A percentile compares a stretch with the other conserved stretches of the same genome.
Conservation (phyloP, 1,140 invertebrate genomes). For the Solenopsis invicta region DNA sequence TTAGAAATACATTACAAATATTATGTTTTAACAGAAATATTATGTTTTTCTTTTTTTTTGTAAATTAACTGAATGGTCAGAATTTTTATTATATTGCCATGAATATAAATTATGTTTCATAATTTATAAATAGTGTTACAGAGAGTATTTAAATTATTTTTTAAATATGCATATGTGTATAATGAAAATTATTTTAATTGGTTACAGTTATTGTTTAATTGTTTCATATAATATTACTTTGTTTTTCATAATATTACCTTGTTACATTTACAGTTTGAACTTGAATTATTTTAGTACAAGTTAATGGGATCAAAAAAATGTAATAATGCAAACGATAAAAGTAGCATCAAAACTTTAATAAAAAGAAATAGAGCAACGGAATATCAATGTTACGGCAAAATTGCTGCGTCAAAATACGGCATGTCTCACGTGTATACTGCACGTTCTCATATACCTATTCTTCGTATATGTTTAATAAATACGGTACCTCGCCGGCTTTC, state of each 20-base stretch:
- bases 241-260: not conserved
- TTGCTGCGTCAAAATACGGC: not conserved
- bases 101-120: not conserved
- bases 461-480: constrained; percentile 43
- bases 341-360: not conserved
- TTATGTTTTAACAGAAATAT: too few species aligned
- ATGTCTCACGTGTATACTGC: not conserved
- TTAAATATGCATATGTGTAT: not conserved
- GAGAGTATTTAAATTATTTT: not conserved
- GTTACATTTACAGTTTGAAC: not conserved
- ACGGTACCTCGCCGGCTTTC: constrained; percentile 43
- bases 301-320: not conserved
- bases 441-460: not conserved
- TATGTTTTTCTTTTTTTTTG: too few species aligned
- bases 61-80: too few species aligned
- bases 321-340: constrained; percentile 4
- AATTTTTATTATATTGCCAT: too few species aligned
- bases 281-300: not conserved
- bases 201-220: not conserved
- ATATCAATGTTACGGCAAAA: not conserved
- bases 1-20: too few species aligned
- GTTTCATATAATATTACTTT: not conserved
- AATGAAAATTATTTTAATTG: not conserved
- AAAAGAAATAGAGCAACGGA: not conserved
- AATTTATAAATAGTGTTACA: not conserved